A percentile compares a stretch with the other conserved stretches of the same genome.
Conservation (phyloP, 2,113 vertebrate species). For the Empidonax traillii region DNA sequence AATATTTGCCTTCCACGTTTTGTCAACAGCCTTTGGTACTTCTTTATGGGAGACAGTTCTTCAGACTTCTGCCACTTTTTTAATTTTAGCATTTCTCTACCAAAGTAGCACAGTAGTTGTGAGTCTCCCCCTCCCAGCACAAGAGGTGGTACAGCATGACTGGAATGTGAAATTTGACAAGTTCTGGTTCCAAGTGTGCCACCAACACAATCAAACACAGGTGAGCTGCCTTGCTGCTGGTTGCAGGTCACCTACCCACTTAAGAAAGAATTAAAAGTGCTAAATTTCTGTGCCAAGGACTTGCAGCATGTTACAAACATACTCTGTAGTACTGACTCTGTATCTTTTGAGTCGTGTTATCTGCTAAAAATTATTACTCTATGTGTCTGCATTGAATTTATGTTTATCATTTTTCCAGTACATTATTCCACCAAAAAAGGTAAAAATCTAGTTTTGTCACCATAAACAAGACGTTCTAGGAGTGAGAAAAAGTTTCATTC, state of each 20-base stretch:
- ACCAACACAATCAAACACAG: neutral
- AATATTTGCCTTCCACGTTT: neutral
- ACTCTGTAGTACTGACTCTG: neutral
- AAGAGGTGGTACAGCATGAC: rapidly evolving
- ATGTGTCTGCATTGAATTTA: neutral
- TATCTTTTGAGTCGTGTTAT: neutral
- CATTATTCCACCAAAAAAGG: neutral
- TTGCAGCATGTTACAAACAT: neutral
- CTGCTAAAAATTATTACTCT: neutral
- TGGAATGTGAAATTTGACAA: neutral
- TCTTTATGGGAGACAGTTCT: neutral
- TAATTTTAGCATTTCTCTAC: neutral
- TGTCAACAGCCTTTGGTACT: neutral
- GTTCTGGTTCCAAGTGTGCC: neutral
- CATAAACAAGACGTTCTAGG: neutral
- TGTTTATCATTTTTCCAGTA: neutral
- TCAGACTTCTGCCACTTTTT: neutral
- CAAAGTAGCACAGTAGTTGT: neutral
- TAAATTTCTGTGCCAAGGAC: neutral
- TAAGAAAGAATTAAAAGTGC: neutral
- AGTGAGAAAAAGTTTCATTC: neutral
- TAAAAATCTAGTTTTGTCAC: neutral
- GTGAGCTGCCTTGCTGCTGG: neutral
- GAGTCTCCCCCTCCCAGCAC: neutral
- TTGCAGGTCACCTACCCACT: neutral